These are phyloP conservation scores for Pilophorus perplexus DNA, from an alignment of 2,888 invertebrate species.

Conservation along the genomic window DNA sequence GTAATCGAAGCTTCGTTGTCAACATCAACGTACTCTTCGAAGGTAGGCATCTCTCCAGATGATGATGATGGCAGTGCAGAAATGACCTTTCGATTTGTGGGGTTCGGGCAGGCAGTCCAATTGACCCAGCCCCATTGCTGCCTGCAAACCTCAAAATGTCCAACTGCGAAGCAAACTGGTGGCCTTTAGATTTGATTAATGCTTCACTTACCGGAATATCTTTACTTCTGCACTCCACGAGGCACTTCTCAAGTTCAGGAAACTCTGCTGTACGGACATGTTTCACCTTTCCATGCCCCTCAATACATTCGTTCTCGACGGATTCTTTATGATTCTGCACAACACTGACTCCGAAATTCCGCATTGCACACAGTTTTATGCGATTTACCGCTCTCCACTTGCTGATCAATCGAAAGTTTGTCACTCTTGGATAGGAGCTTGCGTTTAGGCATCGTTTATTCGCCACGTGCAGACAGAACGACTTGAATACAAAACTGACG, in stretches of 20 bases:
- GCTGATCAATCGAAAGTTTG: too few relatives aligned
- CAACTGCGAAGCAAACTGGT: constrained; percentile 43
- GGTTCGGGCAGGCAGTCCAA: too few relatives aligned
- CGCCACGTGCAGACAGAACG: too few relatives aligned
- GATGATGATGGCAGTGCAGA: too few relatives aligned
- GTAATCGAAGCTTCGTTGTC: too few relatives aligned
- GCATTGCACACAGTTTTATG: neutral
- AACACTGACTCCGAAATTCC: neutral
- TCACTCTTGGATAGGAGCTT: too few relatives aligned
- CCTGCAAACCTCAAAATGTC: neutral
- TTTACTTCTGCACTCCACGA: constrained; percentile 1
- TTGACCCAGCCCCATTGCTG: too few relatives aligned
- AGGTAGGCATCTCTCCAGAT: too few relatives aligned
- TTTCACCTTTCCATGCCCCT: constrained; percentile 3
- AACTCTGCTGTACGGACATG: neutral
- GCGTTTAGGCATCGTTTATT: too few relatives aligned
- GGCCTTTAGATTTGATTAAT: constrained; percentile 43
- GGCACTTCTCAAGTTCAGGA: neutral
- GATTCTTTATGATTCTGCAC: constrained; percentile 7
- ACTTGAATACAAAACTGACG: too few relatives aligned
- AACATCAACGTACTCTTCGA: too few relatives aligned
- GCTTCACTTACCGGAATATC: constrained; percentile 33
- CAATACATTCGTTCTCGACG: neutral
- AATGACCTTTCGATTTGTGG: too few relatives aligned
- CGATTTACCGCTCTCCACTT: neutral